Percentiles rank a stretch among this genome's conserved stretches.
phyloP scores from a whole-genome alignment of 2,113 vertebrate genomes.

The Alligator sinensis region DNA sequence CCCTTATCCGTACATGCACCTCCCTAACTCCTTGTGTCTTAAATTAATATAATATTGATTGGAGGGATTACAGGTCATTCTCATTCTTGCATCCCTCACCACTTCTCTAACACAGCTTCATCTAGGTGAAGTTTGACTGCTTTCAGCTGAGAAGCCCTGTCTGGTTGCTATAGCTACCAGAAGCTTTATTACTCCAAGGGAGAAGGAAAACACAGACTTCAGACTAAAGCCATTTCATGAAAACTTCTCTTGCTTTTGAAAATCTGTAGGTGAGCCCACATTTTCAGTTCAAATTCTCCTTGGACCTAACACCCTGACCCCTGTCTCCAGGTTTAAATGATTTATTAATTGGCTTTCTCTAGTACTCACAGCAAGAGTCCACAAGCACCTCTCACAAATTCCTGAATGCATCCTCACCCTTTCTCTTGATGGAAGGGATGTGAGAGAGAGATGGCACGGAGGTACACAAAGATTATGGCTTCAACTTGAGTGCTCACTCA shows the following conservation, averaged over 20 bases:
- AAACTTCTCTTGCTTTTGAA: not conserved
- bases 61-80: not conserved
- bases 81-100: conserved; percentile 8
- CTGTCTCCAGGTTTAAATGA: not conserved
- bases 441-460: not conserved
- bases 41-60: not conserved
- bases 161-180: conserved; percentile 55
- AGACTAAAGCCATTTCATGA: not conserved
- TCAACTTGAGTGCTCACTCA: not conserved
- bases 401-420: not conserved
- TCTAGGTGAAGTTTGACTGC: not conserved
- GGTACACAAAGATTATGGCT: not conserved
- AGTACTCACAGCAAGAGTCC: not conserved
- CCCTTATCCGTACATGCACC: not conserved
- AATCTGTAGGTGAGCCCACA: not conserved
- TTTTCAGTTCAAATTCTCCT: not conserved
- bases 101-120: not conserved
- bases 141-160: not conserved
- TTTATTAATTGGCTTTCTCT: not conserved
- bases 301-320: not conserved
- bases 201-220: not conserved
- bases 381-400: not conserved
- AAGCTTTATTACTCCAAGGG: not conserved
- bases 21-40: not conserved
- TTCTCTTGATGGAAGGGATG: not conserved